A percentile compares a stretch with the other conserved stretches of the same genome.
These are phyloP conservation scores for Stigmatopora nigra DNA, from an alignment of 2,113 vertebrate genomes.

Conservation along the genomic window DNA sequence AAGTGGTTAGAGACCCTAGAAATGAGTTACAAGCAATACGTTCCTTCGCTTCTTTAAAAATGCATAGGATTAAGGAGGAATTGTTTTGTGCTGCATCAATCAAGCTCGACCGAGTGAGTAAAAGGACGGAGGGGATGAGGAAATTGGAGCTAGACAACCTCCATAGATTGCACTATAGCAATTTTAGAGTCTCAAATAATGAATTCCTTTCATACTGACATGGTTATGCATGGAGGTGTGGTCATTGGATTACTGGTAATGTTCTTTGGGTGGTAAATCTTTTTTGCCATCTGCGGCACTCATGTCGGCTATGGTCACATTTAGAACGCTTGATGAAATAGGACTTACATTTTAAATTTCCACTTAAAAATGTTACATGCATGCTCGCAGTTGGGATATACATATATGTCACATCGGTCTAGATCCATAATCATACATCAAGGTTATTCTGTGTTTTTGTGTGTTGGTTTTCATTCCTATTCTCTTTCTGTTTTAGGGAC, in stretches of 20 bases:
- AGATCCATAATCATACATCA: no score
- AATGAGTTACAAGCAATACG: slow-evolving; percentile 56
- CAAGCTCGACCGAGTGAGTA: slow-evolving; percentile 58
- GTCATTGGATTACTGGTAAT: slow-evolving; percentile 11
- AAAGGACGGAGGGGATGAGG: slow-evolving; percentile 42
- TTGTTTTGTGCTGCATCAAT: slow-evolving; percentile 54
- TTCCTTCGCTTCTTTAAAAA: slow-evolving; percentile 68
- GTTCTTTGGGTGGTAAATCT: slow-evolving; percentile 14
- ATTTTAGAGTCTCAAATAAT: slow-evolving; percentile 17
- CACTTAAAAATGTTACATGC: no score
- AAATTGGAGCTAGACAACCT: slow-evolving; percentile 57
- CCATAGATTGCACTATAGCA: slow-evolving; percentile 18
- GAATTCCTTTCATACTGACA: slow-evolving; percentile 7
- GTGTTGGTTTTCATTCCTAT: no score
- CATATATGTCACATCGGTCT: no score
- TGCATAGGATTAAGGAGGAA: slow-evolving; percentile 68
- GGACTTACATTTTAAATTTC: no score
- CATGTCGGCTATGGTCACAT: no score
- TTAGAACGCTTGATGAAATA: no score
- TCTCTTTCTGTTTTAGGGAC: no score
- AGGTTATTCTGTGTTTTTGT: no score
- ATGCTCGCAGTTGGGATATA: no score
- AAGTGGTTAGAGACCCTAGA: slow-evolving; percentile 53
- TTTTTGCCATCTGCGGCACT: neutral
- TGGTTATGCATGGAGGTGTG: neutral